phyloP scores from a whole-genome alignment of 2,113 vertebrate species.

The Ceyx cyanopectus region DNA sequence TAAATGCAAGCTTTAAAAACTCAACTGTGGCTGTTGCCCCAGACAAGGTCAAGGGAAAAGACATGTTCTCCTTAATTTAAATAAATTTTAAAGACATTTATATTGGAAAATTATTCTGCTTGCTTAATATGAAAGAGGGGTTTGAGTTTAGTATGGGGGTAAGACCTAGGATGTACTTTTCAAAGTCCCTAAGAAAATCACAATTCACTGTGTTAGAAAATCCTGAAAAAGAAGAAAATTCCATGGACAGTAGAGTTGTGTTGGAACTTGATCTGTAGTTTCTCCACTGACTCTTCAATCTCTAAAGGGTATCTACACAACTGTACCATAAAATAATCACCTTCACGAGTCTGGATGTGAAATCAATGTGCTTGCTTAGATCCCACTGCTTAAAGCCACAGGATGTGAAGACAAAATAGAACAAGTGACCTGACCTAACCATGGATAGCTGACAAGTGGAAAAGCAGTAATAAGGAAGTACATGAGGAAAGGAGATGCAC shows the following conservation, averaged over 20 bases:
- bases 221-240: neutral
- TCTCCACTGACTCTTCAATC: neutral
- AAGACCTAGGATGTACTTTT: neutral
- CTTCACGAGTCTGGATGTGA: neutral
- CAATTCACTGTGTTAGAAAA: neutral
- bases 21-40: neutral
- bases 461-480: neutral
- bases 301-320: neutral
- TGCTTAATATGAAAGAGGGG: neutral
- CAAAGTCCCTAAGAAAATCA: neutral
- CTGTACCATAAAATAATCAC: neutral
- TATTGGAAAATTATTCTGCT: neutral
- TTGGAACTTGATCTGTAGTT: neutral
- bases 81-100: neutral
- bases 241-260: neutral
- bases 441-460: neutral
- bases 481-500: neutral
- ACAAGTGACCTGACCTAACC: neutral
- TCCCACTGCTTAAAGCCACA: neutral
- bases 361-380: neutral
- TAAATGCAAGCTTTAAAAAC: neutral
- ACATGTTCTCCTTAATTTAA: neutral
- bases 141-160: neutral
- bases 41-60: slow-evolving; percentile 39
- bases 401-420: neutral